These are phyloP conservation scores for Brevimyrus niger DNA, from an alignment of 2,113 vertebrate genomes.

Conservation along the genomic window DNA sequence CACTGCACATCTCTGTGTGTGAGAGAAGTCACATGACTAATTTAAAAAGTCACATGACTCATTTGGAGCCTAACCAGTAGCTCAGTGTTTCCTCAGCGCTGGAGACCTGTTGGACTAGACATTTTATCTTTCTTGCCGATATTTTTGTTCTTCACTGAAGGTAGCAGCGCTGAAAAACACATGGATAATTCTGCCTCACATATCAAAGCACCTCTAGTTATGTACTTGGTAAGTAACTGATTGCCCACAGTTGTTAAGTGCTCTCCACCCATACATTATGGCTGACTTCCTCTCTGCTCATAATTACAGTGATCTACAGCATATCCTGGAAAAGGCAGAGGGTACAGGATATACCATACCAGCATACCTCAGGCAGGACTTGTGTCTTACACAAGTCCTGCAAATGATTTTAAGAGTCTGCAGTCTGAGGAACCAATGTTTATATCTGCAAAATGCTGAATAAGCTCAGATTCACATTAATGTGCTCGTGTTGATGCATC, in stretches of 20 bases:
- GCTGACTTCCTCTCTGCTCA: background rate
- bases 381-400: background rate
- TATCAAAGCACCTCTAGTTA: background rate
- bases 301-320: background rate
- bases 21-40: background rate
- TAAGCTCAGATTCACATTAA: background rate
- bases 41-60: background rate
- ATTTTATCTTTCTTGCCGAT: background rate
- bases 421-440: background rate
- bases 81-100: background rate
- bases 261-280: background rate
- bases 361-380: background rate
- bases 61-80: background rate
- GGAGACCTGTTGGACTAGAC: background rate
- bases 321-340: background rate
- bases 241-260: background rate
- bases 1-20: background rate
- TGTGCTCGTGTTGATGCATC: background rate
- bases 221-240: background rate
- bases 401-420: background rate
- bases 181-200: background rate
- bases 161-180: background rate
- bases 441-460: background rate
- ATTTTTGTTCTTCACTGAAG: background rate
- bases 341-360: background rate